phyloP scores from a whole-genome alignment of 2,113 vertebrate species.

The Atlantisia rogersi region DNA sequence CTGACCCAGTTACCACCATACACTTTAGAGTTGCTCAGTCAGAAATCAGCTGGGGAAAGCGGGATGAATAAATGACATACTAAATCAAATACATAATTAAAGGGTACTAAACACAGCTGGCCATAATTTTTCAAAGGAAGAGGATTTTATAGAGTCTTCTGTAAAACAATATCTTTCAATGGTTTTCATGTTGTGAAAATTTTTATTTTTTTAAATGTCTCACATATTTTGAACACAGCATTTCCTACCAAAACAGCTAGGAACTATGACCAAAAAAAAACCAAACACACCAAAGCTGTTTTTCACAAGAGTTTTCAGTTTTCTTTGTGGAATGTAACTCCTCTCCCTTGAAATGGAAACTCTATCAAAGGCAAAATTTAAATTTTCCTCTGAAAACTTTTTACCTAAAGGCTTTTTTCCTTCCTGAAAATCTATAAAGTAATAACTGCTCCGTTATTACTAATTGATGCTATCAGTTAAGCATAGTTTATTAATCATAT shows the following conservation, averaged over 20 bases:
- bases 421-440: neutral
- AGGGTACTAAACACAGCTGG: constrained; percentile 38
- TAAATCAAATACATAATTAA: constrained; percentile 55
- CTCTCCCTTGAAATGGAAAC: neutral
- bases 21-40: constrained; percentile 1
- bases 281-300: neutral
- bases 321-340: neutral
- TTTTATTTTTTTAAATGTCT: neutral
- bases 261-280: neutral
- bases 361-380: neutral
- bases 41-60: constrained; percentile 51
- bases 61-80: constrained; percentile 34
- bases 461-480: neutral
- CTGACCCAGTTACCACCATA: constrained; percentile 41
- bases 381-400: neutral
- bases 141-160: neutral
- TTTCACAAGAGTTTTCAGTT: neutral
- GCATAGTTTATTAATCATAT: neutral
- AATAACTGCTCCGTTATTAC: neutral
- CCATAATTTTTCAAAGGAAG: constrained; percentile 32
- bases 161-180: neutral
- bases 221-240: neutral
- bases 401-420: neutral
- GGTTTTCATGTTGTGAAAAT: neutral
- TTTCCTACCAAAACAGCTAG: neutral